phyloP scores from a whole-genome alignment of 2,113 vertebrate species.

The Falco punctatus region DNA sequence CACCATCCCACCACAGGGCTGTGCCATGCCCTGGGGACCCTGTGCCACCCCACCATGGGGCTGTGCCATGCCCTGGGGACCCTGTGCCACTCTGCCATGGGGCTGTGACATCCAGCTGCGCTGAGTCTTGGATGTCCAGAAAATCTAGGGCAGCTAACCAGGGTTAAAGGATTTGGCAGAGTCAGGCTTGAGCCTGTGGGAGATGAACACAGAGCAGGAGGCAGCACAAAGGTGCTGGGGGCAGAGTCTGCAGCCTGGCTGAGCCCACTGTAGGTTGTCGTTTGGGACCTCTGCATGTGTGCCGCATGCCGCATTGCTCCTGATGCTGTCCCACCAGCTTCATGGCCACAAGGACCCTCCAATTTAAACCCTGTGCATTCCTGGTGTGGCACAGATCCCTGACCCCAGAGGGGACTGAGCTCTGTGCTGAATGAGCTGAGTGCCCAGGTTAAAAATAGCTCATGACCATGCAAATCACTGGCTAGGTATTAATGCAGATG shows the following conservation, averaged over 20 bases:
- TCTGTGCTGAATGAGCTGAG: not conserved
- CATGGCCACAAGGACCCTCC: not conserved
- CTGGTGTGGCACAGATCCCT: not conserved
- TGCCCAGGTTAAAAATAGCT: constrained; percentile 45
- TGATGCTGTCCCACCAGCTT: not conserved
- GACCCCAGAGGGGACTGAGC: not conserved
- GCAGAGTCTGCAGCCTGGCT: not conserved
- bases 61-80: not conserved
- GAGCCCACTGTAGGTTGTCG: fast-evolving
- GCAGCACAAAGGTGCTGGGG: not conserved
- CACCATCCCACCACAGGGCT: not conserved
- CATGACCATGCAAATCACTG: constrained; percentile 22
- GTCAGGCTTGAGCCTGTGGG: not conserved
- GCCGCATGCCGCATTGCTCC: fast-evolving
- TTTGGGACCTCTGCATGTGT: not conserved
- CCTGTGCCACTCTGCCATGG: not conserved
- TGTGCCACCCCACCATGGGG: not conserved
- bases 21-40: too few species aligned
- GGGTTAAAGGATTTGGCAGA: not conserved
- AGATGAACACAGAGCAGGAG: fast-evolving
- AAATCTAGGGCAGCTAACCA: not conserved
- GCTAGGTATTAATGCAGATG: not conserved
- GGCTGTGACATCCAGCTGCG: not conserved
- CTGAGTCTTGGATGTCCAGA: not conserved
- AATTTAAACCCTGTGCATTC: not conserved